Evolutionary conservation across 2,113 vertebrate species (phyloP), one percentile per base, ranked within the genome.

Genomic region (Osmerus eperlanus): DNA sequence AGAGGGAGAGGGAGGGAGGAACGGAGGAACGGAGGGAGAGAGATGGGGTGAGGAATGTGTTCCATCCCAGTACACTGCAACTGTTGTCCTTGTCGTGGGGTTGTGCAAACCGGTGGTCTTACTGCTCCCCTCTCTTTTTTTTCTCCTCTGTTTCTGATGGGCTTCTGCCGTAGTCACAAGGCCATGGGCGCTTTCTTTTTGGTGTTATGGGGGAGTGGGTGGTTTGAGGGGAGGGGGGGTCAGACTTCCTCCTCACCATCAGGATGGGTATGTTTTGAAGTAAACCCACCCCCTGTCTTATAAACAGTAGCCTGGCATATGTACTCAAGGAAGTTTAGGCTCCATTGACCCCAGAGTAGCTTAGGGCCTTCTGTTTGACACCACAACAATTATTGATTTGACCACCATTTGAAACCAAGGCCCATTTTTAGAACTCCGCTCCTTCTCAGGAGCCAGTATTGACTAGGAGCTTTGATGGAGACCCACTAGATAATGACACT

Each of bases 11-110:
- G 23, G 66, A 68, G 51, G 60, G 54, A 32, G 58, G 59, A 55
- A 58, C 29, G 60, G 54, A 32, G 58, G 59, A 55, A 58, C 29
- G 41, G 65, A 68, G 23, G 58, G 67, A 68, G 32, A 13, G 19
- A 15, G 68, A 32, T 23, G 29, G 72, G 29, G 1, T 0, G 64
- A 13, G 29, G 52, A 65, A 70, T 83, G 77, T 88, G 93, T 93
- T 88, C 88, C 78, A 88, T 93, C 87, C 91, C 71, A 65, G 81
- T 89, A 86, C 90, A 84, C 87, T 88, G 84, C 83, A 90, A 85
- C 83, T 93, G 90, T 86, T 83, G 80, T 89, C 83, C 91, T 90
- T 82, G 81, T 83, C 70, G 87, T 70, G 77, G 70, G 66, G 25
- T 71, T 73, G 71, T 87, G 88, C 87, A 90, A 92, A 92, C 90